Base-by-base conservation (phyloP, 2,888 invertebrate genomes). In the Augiades crinisus region DNA sequence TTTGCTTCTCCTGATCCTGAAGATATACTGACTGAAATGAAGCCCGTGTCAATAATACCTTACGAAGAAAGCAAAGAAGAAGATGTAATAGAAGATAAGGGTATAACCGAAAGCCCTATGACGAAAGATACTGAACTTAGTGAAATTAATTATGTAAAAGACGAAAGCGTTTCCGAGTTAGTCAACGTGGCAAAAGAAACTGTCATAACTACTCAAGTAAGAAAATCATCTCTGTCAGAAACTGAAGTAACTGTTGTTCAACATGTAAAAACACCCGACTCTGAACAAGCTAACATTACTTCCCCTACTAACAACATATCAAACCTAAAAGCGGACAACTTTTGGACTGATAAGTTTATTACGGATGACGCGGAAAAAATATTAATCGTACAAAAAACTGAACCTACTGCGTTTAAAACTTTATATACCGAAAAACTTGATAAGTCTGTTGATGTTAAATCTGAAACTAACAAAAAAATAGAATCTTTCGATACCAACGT, bases 321-420 rank as follows among this genome's bases (percentile, higher is more conserved):
- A 43, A 68, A 88, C 58, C 69, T 90, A 41, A 78, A 78, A 74
- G 87, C 91, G 58, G 87, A 91, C 49, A 60, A 53, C 52, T 50
- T 40, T 57, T 59, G 44, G 53, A 52, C 47, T 14, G 30, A 36
- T 44, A 43, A 54, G 14, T 46, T 21, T 17, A 63, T 80, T 16
- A 84, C 91, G 56, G 90, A 93, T 63, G 91, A 93, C 57, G 92
- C 93, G 12, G 93, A 94, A 75, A 63, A 71, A 58, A 54, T 67
- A 53, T 59, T 79, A 46, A 47, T 69, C 45, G 62, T 71, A 41
- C 73, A 78, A 58, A 68, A 75, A 50, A 17, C 21, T 10, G 14
- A 51, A 22, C 1, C 8, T 12, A 21, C 27, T 10, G 12, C 37
- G 8, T 13, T 50, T 21, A 62, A 68, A 30, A 72, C 68, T 33